A percentile compares a stretch with the other conserved stretches of the same genome.
Evolutionary conservation across 2,888 invertebrate species (phyloP).

Genomic region (Papilio elwesi): DNA sequence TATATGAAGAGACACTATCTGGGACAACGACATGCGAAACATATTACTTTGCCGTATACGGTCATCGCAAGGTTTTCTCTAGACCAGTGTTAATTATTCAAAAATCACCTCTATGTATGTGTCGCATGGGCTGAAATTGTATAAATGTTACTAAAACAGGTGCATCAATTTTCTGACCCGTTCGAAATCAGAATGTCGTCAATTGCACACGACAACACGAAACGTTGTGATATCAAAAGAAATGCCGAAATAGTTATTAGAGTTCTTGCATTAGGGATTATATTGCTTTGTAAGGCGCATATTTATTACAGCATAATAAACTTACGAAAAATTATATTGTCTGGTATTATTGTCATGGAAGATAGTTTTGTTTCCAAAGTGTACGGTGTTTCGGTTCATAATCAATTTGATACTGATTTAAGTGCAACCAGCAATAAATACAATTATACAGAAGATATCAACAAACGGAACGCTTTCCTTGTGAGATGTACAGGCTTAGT

Average conservation of each 20-base stretch:
- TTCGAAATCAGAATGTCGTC: slow-evolving; percentile 13
- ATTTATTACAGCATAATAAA: not conserved
- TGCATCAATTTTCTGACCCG: slow-evolving; percentile 16
- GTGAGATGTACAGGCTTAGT: no score
- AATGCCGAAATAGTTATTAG: slow-evolving; percentile 10
- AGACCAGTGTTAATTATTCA: slow-evolving; percentile 18
- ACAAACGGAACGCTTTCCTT: no score
- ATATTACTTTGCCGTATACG: slow-evolving; percentile 44
- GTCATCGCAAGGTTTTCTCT: slow-evolving; percentile 34
- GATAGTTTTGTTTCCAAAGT: not conserved
- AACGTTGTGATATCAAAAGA: not conserved
- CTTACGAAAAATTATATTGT: not conserved
- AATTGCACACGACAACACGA: not conserved
- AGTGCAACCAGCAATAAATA: no score
- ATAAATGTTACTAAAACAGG: slow-evolving; percentile 10
- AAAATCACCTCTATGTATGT: slow-evolving; percentile 21
- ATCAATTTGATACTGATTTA: no score
- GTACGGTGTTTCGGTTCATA: no score
- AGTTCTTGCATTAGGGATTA: not conserved
- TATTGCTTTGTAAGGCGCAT: not conserved
- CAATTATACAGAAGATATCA: no score
- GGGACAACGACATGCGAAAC: slow-evolving; percentile 58
- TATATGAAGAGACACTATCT: slow-evolving; percentile 62
- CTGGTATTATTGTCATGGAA: not conserved
- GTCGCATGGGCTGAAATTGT: slow-evolving; percentile 11